phyloP scores from a whole-genome alignment of 2,888 invertebrate species.

The Dicranocentrus wangi region DNA sequence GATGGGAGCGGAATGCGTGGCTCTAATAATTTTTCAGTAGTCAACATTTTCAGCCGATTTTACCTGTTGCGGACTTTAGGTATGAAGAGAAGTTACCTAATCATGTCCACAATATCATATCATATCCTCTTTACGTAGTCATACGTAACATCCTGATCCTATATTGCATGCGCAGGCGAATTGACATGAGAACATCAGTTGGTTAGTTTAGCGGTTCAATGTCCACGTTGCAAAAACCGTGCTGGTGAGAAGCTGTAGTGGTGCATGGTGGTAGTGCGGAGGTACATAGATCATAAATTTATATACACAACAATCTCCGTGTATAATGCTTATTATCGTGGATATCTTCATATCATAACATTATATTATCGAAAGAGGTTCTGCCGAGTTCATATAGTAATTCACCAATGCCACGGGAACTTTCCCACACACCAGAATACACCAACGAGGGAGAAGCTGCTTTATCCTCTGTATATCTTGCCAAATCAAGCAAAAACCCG shows the following conservation, averaged over 20 bases:
- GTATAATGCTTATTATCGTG: not conserved
- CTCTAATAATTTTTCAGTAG: constrained; percentile 14
- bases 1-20: constrained; percentile 38
- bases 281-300: too few species aligned
- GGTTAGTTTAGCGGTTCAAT: constrained; percentile 51
- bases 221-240: constrained; percentile 33
- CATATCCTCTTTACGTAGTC: too few species aligned
- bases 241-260: not conserved
- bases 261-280: too few species aligned
- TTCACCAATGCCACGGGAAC: constrained; percentile 50
- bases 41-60: too few species aligned
- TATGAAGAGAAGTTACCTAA: too few species aligned
- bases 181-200: not conserved
- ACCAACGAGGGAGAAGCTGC: too few species aligned
- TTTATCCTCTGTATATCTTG: constrained; percentile 35
- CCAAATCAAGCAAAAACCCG: constrained; percentile 55
- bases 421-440: constrained; percentile 54
- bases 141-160: not conserved
- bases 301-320: too few species aligned
- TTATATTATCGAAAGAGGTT: not conserved
- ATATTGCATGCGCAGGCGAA: too few species aligned
- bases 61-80: too few species aligned
- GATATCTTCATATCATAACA: not conserved
- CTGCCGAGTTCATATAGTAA: too few species aligned
- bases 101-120: too few species aligned